Base-by-base conservation (phyloP, 2,113 vertebrate species). In the Cathartes aura region DNA sequence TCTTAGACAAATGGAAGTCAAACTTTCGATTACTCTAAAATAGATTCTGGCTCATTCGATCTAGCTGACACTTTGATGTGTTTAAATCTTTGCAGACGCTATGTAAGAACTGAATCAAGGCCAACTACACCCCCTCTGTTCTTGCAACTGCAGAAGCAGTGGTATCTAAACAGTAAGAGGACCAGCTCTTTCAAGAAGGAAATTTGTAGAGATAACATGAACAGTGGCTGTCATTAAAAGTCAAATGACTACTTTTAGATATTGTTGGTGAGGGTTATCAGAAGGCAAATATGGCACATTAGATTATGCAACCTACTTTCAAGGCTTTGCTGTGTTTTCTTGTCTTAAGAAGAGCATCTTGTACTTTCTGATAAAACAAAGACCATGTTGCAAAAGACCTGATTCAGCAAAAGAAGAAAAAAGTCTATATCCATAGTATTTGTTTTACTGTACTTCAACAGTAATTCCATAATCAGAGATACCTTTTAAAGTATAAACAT, bases 231-330 rank as follows among this genome's bases (percentile, higher is more conserved):
- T 96, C 95, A 91, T 94, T 96, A 87, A 83, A 83, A 98, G 94
- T 89, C 95, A 94, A 98, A 95, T 73, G 89, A 95, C 96, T 97
- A 82, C 96, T 97, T 97, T 92, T 83, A 90, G 87, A 96, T 96
- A 70, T 70, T 87, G 75, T 58, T 95, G 64, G 40, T 45, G 70
- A 94, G 91, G 82, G 82, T 97, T 99, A 98, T 98, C 98, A 95
- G 93, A 98, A 98, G 96, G 93, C 94, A 98, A 99, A 98, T 98
- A 98, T 59, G 97, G 96, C 96, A 91, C 58, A 86, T 95, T 87
- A 98, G 98, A 98, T 98, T 98, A 98, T 88, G 68, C 42, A 96
- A 82, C 38, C 30, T 80, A 36, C 34, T 85, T 87, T 74, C 70
- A 94, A 71, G 60, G 23, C 76, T 93, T 97, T 89, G 17, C 21